A percentile compares a stretch with the other conserved stretches of the same genome.
These are phyloP conservation scores for Cossypha heuglini DNA, from an alignment of 2,797 vertebrate genomes.

Conservation along the genomic window DNA sequence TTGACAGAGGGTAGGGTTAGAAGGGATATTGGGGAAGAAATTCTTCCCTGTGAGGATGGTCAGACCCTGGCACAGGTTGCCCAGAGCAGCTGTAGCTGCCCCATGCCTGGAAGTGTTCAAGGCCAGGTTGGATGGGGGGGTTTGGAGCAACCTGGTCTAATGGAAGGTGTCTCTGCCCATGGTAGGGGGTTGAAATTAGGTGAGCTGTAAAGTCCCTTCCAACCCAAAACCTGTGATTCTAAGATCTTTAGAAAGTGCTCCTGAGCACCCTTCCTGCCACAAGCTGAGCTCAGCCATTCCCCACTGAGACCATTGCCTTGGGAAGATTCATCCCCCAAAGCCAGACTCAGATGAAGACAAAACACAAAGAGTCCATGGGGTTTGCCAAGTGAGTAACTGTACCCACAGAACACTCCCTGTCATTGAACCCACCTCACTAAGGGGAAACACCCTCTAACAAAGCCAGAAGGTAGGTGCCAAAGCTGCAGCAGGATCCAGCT, in stretches of 20 bases:
- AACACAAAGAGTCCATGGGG: background rate
- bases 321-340: background rate
- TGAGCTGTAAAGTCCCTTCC: background rate
- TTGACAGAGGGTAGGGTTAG: background rate
- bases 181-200: background rate
- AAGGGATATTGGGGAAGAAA: background rate
- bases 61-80: background rate
- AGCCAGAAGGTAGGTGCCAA: background rate
- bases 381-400: background rate
- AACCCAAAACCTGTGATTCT: background rate
- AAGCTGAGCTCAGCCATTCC: background rate
- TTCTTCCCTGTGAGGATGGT: background rate
- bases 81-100: background rate
- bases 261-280: background rate
- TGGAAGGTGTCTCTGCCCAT: background rate
- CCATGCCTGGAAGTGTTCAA: background rate
- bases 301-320: background rate
- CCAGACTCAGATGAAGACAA: background rate
- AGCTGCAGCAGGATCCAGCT: slow-evolving; percentile 1
- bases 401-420: background rate
- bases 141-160: background rate
- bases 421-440: background rate
- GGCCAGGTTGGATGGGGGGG: background rate
- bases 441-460: background rate
- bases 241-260: background rate